These are phyloP conservation scores for Hypsopygia costalis DNA, from an alignment of 2,888 invertebrate species.

Conservation along the genomic window DNA sequence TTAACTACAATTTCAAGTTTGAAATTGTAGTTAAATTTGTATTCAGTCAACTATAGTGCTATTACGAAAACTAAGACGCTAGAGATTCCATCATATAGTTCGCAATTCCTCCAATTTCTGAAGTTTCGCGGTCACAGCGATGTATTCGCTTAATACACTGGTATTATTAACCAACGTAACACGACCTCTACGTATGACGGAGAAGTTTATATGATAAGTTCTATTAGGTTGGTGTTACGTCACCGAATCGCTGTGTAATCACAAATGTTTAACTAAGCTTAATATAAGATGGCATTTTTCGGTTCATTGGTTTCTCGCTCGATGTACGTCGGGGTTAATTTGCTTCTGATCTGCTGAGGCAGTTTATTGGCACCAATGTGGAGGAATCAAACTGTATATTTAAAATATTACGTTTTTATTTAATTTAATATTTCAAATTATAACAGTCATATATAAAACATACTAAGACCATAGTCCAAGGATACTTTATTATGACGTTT, in stretches of 20 bases:
- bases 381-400: too few relatives aligned
- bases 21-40: too few relatives aligned
- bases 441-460: too few relatives aligned
- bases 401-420: too few relatives aligned
- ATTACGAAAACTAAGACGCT: too few relatives aligned
- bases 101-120: constrained; percentile 1
- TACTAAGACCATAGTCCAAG: too few relatives aligned
- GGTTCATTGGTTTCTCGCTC: constrained; percentile 24
- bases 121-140: constrained; percentile 3
- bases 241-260: constrained; percentile 23
- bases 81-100: too few relatives aligned
- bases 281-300: constrained; percentile 37
- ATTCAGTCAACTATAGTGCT: too few relatives aligned
- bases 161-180: constrained; percentile 6
- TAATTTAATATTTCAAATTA: too few relatives aligned
- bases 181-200: not conserved
- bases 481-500: too few relatives aligned
- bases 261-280: constrained; percentile 28
- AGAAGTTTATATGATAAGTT: constrained; percentile 4
- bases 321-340: constrained; percentile 23
- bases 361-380: not conserved
- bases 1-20: too few relatives aligned
- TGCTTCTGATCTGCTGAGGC: constrained; percentile 13
- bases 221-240: constrained; percentile 20
- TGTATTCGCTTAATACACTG: not conserved